Conservation (phyloP, 2,888 invertebrate genomes). For the Meandrusa payeni region DNA sequence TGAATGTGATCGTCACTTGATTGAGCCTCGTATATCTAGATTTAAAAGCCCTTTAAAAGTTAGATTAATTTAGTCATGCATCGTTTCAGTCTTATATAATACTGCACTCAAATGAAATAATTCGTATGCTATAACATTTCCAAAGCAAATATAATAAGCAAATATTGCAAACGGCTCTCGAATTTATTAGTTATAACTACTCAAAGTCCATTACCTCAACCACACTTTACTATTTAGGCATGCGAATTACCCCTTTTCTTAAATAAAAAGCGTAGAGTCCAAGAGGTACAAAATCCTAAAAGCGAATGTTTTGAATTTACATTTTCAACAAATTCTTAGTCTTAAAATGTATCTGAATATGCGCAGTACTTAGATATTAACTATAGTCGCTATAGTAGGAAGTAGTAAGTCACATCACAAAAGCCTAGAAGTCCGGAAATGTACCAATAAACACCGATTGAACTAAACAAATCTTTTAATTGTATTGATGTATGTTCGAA, state of each 20-base stretch:
- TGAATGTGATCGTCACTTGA: no score
- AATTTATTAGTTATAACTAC: slow-evolving; percentile 46
- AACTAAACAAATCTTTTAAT: no score
- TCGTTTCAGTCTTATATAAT: slow-evolving; percentile 43
- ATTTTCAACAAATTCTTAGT: slow-evolving; percentile 37
- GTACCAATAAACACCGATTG: slow-evolving; percentile 48
- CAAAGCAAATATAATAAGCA: slow-evolving; percentile 70
- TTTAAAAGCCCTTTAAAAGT: slow-evolving; percentile 39
- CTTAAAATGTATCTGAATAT: slow-evolving; percentile 41
- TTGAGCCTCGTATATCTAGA: slow-evolving; percentile 34
- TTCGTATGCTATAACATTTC: slow-evolving; percentile 59
- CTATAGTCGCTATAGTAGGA: slow-evolving; percentile 47
- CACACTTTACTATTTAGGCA: slow-evolving; percentile 60
- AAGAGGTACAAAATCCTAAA: slow-evolving; percentile 40
- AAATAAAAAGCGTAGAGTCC: slow-evolving; percentile 39
- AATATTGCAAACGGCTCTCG: slow-evolving; percentile 52
- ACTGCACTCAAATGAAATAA: slow-evolving; percentile 61
- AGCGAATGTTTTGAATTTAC: slow-evolving; percentile 42
- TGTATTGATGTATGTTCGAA: no score
- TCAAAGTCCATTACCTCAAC: slow-evolving; percentile 69
- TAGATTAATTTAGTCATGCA: slow-evolving; percentile 56
- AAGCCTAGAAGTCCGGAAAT: slow-evolving; percentile 69
- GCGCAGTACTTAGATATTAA: slow-evolving; percentile 42
- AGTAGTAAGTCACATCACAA: slow-evolving; percentile 75
- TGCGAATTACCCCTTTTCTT: slow-evolving; percentile 56